Evolutionary conservation across 2,797 vertebrate genomes (phyloP).

Genomic region (Schizothorax lantsangensis): DNA sequence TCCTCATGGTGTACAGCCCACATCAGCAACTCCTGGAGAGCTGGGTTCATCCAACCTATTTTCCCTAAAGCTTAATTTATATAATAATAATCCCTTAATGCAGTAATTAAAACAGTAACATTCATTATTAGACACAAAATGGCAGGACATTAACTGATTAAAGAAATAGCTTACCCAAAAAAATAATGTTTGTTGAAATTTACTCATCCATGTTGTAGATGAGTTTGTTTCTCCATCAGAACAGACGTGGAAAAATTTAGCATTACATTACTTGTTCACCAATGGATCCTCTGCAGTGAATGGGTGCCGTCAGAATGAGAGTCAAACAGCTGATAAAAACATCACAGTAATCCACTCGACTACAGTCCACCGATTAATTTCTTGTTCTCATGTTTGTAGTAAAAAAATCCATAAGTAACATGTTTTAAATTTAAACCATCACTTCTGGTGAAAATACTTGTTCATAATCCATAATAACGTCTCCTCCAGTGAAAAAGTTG

Average conservation of each 20-base stretch:
- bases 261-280: not conserved
- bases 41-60: slow-evolving; percentile 72
- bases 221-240: not conserved
- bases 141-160: not conserved
- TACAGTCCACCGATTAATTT: not conserved
- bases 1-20: slow-evolving; percentile 76
- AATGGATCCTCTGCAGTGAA: not conserved
- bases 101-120: not conserved
- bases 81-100: not conserved
- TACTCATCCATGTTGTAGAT: not conserved
- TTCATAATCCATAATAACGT: not conserved
- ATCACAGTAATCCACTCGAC: not conserved
- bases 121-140: not conserved
- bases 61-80: slow-evolving; percentile 72
- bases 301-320: not conserved
- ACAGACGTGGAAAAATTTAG: not conserved
- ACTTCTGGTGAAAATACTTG: not conserved
- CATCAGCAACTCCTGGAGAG: slow-evolving; percentile 72
- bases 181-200: not conserved
- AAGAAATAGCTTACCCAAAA: not conserved
- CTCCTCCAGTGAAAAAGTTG: not conserved
- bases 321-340: not conserved
- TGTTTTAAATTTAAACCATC: not conserved
- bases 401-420: not conserved
- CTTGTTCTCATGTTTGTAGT: not conserved